Evolutionary conservation across 2,888 invertebrate genomes (phyloP).

Genomic region (Parnassius mnemosyne): DNA sequence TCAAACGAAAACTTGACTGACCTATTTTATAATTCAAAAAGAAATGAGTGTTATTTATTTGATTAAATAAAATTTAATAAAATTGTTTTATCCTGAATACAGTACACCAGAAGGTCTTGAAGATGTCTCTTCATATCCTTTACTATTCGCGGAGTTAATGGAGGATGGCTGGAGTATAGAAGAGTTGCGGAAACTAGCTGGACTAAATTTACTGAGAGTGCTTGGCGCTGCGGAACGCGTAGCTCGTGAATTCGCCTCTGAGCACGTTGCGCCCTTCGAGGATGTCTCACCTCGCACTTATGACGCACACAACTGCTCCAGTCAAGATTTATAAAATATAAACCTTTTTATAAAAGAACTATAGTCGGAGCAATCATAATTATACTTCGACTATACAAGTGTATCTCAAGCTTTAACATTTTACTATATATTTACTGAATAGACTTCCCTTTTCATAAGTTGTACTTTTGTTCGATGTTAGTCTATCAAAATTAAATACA

Average conservation of each 20-base stretch:
- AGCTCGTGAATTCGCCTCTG: constrained; percentile 85
- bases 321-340: constrained; percentile 74
- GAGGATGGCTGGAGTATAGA: constrained; percentile 90
- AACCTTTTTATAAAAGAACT: constrained; percentile 10
- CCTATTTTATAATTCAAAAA: too few species aligned
- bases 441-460: constrained; percentile 27
- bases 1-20: too few species aligned
- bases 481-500: constrained; percentile 12
- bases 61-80: too few species aligned
- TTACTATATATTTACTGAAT: constrained; percentile 32
- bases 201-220: constrained; percentile 87
- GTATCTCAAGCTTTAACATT: constrained; percentile 51
- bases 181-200: constrained; percentile 88
- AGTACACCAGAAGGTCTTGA: constrained; percentile 91
- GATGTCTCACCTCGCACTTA: constrained; percentile 82
- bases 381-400: constrained; percentile 30
- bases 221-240: constrained; percentile 85
- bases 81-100: constrained; percentile 30
- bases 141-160: constrained; percentile 88
- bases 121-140: constrained; percentile 89
- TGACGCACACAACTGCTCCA: constrained; percentile 83
- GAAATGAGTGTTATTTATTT: too few species aligned
- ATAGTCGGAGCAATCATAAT: constrained; percentile 23
- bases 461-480: constrained; percentile 22
- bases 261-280: constrained; percentile 87